Base-by-base conservation (phyloP, 2,888 invertebrate genomes). In the Campoletis raptor region DNA sequence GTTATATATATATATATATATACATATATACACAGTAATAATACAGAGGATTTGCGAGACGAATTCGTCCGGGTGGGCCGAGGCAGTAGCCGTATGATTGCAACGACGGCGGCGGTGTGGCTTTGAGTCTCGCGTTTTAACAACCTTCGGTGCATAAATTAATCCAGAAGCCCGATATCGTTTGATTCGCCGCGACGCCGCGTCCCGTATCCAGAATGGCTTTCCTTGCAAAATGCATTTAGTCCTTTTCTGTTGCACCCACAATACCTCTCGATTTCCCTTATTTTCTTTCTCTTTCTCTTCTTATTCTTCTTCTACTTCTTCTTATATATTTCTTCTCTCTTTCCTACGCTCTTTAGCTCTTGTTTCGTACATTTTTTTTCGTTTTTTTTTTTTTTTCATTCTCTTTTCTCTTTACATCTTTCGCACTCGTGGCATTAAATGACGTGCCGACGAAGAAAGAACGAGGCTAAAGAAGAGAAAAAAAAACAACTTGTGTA, bases 101-200 rank as follows among this genome's bases (percentile, higher is more conserved):
- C 91, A 85, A 86, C 89, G 87, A 72, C 85, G 89, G 85, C 88
- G 91, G 91, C 92, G 93, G 93, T 90, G 84, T 92, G 70, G 80
- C 94, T 94, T 94, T 94, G 94, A 93, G 93, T 93, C 93, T 93
- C 93, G 92, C 91, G 91, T 93, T 94, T 94, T 93, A 94, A 94
- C 93, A 92, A 92, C 92, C 93, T 92, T 90, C 90, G 92, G 92
- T 93, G 93, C 93, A 94, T 94, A 94, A 94, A 94, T 94, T 94
- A 94, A 94, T 94, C 92, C 93, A 93, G 93, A 92, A 93, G 93
- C 91, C 92, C 90, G 92, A 94, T 94, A 94, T 93, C 93, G 94
- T 94, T 94, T 94, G 94, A 94, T 94, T 94, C 92, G 92, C 94
- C 94, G 93, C 92, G 88, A 84, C 85, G 86, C 85, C 85, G 87